These are phyloP conservation scores for Lacerta agilis DNA, from an alignment of 2,797 vertebrate genomes.

Conservation along the genomic window DNA sequence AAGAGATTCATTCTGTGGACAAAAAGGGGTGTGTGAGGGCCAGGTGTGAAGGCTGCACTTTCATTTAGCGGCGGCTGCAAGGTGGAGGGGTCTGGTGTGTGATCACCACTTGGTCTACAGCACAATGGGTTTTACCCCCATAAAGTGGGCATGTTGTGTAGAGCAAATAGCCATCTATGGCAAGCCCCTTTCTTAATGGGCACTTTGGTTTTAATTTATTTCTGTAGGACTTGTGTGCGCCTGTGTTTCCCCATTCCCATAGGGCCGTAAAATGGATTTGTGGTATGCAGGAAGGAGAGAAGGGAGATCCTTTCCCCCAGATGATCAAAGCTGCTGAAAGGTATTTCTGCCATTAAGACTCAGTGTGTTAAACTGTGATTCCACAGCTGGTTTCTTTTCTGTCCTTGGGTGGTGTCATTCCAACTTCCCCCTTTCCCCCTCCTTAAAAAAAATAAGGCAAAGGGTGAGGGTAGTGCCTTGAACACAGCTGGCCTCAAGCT, in stretches of 20 bases:
- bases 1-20: conserved; percentile 26
- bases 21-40: conserved; percentile 26
- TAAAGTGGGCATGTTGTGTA: conserved; percentile 53
- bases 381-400: conserved; percentile 78
- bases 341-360: conserved; percentile 82
- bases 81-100: background rate
- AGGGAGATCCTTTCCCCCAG: conserved; percentile 68
- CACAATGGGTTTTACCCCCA: conserved; percentile 54
- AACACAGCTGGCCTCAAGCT: conserved; percentile 66
- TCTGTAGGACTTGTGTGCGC: conserved; percentile 62
- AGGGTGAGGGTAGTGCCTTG: conserved; percentile 76
- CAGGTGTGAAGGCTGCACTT: conserved; percentile 17
- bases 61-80: conserved; percentile 8
- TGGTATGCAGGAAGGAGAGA: conserved; percentile 75
- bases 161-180: conserved; percentile 39
- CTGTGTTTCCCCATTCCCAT: conserved; percentile 55
- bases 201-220: conserved; percentile 52
- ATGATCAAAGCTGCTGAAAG: conserved; percentile 78
- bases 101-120: conserved; percentile 55
- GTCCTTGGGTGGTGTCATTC: conserved; percentile 71
- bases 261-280: conserved; percentile 73
- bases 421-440: conserved; percentile 58
- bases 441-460: conserved; percentile 52
- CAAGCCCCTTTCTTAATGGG: conserved; percentile 45
- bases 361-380: conserved; percentile 76